Evolutionary conservation across 2,797 vertebrate species (phyloP), one percentile per base, ranked within the genome.

Genomic region (Gymnothorax reevesii): DNA sequence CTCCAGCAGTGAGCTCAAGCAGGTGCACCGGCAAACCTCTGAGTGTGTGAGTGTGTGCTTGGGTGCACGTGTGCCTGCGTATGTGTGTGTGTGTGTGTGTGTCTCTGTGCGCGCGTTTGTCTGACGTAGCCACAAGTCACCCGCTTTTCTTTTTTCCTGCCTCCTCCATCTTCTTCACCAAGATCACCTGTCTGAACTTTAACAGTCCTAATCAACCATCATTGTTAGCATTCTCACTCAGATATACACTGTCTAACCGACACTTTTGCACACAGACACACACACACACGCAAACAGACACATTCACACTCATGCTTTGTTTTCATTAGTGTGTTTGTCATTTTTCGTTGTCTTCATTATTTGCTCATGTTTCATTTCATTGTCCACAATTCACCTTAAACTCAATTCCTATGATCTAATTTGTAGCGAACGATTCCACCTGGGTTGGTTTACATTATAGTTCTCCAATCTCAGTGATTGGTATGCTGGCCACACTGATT

Each of bases 1-100:
- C 94, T 96, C 97, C 89, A 97, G 96, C 96, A 96, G 96, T 88
- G 97, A 98, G 90, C 97, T 97, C 92, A 97, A 97, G 96, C 98
- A 98, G 98, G 98, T 98, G 97, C 96, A 91, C 88, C 69, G 62
- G 75, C 85, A 57, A 4, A 20, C 84, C 62, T 75, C 7, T 77
- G 83, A 25, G 49, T 59, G 20, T 77, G 15, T 13, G 75, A 7
- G 73, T 71, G 54, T n/a, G 59, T 57, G 83, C 20, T 9, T 84
- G 55, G 49, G 85, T 82, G 75, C 33, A 20, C 13, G 12, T 33
- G 42, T 54, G 75, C 52, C 17, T 10, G 62, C 13, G 27, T 54
- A 59, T 66, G 55, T 73, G 49, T 86, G 55, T 82, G 20, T 82
- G 59, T 54, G 57, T 33, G 82, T 77, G 57, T 59, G 84, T 33